Conservation (phyloP, 2,113 vertebrate species). For the Mungos mungo region DNA sequence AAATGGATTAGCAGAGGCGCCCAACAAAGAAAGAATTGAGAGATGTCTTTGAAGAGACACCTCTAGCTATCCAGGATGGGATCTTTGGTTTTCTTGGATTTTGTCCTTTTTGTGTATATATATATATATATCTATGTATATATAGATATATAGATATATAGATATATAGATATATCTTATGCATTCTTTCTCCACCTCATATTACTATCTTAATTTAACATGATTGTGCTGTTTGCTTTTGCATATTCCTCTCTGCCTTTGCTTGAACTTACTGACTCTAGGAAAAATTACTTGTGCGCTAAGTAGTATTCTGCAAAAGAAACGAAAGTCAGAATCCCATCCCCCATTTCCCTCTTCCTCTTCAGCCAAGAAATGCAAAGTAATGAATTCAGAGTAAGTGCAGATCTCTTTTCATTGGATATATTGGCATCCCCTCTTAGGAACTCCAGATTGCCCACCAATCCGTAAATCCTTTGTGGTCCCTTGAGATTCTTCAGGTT, state of each 20-base stretch:
- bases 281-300: background rate
- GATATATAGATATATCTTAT: background rate
- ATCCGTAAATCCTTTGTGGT: constrained; percentile 3
- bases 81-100: background rate
- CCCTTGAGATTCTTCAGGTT: background rate
- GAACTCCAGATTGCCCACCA: background rate
- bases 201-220: background rate
- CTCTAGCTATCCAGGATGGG: background rate
- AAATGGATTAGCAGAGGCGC: background rate
- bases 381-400: background rate
- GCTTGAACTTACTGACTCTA: background rate
- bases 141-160: no score
- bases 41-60: background rate
- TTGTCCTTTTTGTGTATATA: background rate
- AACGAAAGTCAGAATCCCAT: background rate
- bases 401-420: background rate
- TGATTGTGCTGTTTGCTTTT: background rate
- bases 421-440: background rate
- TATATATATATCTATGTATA: no score
- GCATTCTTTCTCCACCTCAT: background rate
- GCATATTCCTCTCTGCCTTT: background rate
- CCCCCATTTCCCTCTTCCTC: background rate
- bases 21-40: background rate
- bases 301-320: background rate
- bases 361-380: background rate